These are phyloP conservation scores for Nebria salina DNA, from an alignment of 2,888 invertebrate genomes.

Conservation along the genomic window DNA sequence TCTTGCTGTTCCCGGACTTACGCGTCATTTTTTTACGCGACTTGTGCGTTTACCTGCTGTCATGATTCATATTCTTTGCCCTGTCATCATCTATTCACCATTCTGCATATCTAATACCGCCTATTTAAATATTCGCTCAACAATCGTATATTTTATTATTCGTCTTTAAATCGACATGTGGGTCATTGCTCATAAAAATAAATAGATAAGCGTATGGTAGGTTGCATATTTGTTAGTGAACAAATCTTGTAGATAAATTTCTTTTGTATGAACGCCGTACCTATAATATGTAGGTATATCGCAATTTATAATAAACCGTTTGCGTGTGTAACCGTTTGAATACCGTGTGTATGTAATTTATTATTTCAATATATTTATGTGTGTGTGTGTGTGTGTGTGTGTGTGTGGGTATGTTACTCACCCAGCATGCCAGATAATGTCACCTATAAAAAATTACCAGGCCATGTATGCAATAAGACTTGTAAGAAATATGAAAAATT, in stretches of 20 bases:
- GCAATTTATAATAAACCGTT: neutral
- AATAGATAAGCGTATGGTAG: too few species aligned
- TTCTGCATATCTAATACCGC: too few species aligned
- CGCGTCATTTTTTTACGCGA: neutral
- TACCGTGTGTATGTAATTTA: neutral
- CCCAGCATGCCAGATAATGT: constrained; percentile 18
- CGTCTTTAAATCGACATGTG: too few species aligned
- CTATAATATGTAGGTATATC: neutral
- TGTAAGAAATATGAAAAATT: neutral
- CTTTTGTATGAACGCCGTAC: neutral
- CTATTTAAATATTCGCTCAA: too few species aligned
- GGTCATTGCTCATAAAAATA: too few species aligned
- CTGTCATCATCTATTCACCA: neutral
- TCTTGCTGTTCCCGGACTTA: neutral
- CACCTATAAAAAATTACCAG: constrained; percentile 11
- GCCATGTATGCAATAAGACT: neutral
- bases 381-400: neutral
- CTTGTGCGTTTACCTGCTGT: neutral
- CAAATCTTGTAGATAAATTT: neutral
- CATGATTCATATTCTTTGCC: constrained; percentile 1
- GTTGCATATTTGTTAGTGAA: neutral
- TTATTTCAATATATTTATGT: neutral
- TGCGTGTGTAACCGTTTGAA: neutral
- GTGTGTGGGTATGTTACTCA: neutral
- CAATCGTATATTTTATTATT: too few species aligned